Conservation (phyloP, 2,888 invertebrate genomes). For the Callosobruchus maculatus region DNA sequence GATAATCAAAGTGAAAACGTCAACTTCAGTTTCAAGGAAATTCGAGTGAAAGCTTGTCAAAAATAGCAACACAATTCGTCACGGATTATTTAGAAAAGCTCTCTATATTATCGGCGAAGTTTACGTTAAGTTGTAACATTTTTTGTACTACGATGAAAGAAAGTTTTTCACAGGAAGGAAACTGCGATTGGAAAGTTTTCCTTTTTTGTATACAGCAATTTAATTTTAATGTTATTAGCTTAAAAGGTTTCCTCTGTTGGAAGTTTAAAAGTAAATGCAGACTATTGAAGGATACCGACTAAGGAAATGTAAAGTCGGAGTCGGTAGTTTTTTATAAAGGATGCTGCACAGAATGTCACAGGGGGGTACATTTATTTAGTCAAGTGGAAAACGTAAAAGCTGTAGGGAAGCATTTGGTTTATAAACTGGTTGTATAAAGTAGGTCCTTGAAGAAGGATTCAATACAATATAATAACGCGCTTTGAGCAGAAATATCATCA, state of each 20-base stretch:
- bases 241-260: neutral
- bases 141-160: neutral
- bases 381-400: no score
- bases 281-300: neutral
- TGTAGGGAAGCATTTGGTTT: no score
- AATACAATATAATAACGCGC: no score
- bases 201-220: neutral
- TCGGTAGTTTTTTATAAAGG: no score
- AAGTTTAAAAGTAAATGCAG: neutral
- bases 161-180: neutral
- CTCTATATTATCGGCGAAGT: neutral
- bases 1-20: no score
- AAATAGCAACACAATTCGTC: neutral
- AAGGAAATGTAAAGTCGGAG: neutral
- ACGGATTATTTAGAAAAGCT: neutral
- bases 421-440: no score
- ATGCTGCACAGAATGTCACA: no score
- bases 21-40: no score
- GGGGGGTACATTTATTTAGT: no score
- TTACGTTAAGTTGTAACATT: neutral
- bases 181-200: neutral
- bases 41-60: no score
- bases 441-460: no score
- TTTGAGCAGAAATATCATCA: no score
- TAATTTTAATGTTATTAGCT: neutral